Percentiles rank a stretch among this genome's conserved stretches.
Evolutionary conservation across 2,113 vertebrate genomes (phyloP).

Genomic region (Numida meleagris): DNA sequence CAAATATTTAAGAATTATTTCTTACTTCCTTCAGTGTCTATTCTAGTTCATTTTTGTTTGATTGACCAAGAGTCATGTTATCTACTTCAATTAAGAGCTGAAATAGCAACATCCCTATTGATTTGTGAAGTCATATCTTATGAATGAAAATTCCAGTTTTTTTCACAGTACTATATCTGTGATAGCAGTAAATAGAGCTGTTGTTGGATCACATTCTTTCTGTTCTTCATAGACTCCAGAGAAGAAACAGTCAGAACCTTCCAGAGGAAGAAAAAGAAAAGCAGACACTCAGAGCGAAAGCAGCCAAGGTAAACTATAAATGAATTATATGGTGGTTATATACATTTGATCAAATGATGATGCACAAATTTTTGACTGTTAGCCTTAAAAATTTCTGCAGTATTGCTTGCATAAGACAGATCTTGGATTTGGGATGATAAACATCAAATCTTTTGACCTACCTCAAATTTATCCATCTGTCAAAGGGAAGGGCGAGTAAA

Average conservation of each 20-base stretch:
- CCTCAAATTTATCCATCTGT: background rate
- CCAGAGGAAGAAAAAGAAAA: slow-evolving; percentile 96
- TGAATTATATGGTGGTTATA: background rate
- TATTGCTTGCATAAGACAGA: background rate
- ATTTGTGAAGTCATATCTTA: slow-evolving; percentile 17
- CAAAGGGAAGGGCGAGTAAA: background rate
- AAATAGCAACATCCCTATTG: background rate
- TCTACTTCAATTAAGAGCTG: background rate
- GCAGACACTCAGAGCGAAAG: slow-evolving; percentile 97
- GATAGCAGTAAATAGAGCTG: background rate
- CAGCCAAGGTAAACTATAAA: slow-evolving; percentile 90
- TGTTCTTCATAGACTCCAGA: slow-evolving; percentile 90
- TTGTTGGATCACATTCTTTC: slow-evolving; percentile 10
- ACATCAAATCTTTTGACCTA: fast-evolving
- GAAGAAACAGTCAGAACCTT: slow-evolving; percentile 94
- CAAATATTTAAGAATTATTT: background rate
- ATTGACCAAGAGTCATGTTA: background rate
- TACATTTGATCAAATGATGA: background rate
- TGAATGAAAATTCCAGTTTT: slow-evolving; percentile 11
- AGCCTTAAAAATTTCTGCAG: background rate
- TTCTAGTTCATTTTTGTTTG: background rate
- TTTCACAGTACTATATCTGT: background rate
- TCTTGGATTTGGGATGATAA: background rate
- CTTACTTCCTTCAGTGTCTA: background rate
- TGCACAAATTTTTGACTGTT: background rate